A percentile compares a stretch with the other conserved stretches of the same genome.
These are phyloP conservation scores for Anastrepha ludens DNA, from an alignment of 1,140 invertebrate species.

Conservation along the genomic window DNA sequence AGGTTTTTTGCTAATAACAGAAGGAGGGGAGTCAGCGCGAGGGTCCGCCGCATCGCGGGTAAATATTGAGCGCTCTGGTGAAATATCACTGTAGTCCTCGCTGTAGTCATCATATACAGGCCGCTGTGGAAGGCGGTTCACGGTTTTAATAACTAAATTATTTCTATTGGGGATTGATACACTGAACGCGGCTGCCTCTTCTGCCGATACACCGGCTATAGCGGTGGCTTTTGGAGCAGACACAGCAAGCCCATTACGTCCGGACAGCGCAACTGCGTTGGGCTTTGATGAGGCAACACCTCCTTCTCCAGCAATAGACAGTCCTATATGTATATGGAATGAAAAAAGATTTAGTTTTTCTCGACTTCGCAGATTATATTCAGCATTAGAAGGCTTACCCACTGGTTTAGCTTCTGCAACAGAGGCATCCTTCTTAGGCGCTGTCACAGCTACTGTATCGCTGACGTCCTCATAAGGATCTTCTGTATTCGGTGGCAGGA, in stretches of 20 bases:
- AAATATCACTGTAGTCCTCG: constrained; percentile 63
- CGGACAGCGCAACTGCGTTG: constrained; percentile 80
- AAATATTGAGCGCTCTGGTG: constrained; percentile 57
- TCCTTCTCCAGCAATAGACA: constrained; percentile 79
- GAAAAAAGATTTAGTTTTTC: not conserved
- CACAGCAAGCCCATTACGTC: constrained; percentile 80
- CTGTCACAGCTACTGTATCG: constrained; percentile 75
- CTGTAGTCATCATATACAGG: constrained; percentile 63
- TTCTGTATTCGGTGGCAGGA: constrained; percentile 66
- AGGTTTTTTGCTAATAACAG: not conserved
- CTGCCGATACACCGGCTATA: constrained; percentile 80
- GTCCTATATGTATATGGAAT: constrained; percentile 67
- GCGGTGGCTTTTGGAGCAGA: constrained; percentile 82
- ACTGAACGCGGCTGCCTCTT: constrained; percentile 74
- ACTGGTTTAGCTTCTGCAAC: constrained; percentile 84
- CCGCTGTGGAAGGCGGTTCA: not conserved
- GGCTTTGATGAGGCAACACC: constrained; percentile 83
- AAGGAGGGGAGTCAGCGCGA: not conserved
- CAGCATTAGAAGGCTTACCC: constrained; percentile 70
- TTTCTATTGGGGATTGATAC: constrained; percentile 68
- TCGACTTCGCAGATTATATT: not conserved
- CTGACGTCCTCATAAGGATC: constrained; percentile 72
- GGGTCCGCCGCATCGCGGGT: constrained; percentile 49
- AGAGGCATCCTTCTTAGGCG: constrained; percentile 77
- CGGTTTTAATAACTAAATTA: constrained; percentile 67